phyloP scores from a whole-genome alignment of 2,113 vertebrate genomes.

The Gambusia affinis region DNA sequence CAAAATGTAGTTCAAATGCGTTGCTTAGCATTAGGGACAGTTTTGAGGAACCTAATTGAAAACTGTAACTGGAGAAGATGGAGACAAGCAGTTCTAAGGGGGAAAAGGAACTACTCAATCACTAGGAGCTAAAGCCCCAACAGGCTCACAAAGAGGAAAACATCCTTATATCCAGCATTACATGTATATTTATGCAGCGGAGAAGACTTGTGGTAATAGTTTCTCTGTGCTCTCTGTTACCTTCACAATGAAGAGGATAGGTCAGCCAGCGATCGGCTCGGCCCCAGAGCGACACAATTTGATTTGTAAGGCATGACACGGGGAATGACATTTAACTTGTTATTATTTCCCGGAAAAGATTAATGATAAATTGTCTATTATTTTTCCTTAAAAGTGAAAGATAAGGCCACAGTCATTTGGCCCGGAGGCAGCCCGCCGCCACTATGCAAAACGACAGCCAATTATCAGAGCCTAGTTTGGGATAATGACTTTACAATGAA shows the following conservation, averaged over 20 bases:
- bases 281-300: slow-evolving; percentile 67
- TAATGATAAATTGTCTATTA: slow-evolving; percentile 91
- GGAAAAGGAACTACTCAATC: neutral
- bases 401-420: slow-evolving; percentile 89
- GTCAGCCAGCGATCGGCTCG: slow-evolving; percentile 57
- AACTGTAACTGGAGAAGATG: neutral
- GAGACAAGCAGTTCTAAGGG: slow-evolving; percentile 1
- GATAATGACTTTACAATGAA: slow-evolving; percentile 82
- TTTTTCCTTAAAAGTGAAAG: slow-evolving; percentile 86
- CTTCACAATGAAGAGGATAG: slow-evolving; percentile 55
- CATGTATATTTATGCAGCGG: slow-evolving; percentile 1
- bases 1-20: no score
- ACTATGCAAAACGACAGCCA: slow-evolving; percentile 89
- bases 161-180: neutral
- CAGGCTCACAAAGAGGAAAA: neutral
- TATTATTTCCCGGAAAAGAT: slow-evolving; percentile 86
- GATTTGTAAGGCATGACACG: slow-evolving; percentile 72
- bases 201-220: slow-evolving; percentile 23
- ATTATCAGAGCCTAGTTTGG: slow-evolving; percentile 83
- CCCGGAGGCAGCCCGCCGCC: slow-evolving; percentile 84
- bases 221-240: slow-evolving; percentile 5
- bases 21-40: no score
- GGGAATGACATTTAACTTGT: slow-evolving; percentile 85
- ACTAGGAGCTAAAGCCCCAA: neutral
- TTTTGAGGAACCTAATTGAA: neutral